A percentile compares a stretch with the other conserved stretches of the same genome.
phyloP scores from a whole-genome alignment of 2,113 vertebrate genomes.

The Pontoporia blainvillei region DNA sequence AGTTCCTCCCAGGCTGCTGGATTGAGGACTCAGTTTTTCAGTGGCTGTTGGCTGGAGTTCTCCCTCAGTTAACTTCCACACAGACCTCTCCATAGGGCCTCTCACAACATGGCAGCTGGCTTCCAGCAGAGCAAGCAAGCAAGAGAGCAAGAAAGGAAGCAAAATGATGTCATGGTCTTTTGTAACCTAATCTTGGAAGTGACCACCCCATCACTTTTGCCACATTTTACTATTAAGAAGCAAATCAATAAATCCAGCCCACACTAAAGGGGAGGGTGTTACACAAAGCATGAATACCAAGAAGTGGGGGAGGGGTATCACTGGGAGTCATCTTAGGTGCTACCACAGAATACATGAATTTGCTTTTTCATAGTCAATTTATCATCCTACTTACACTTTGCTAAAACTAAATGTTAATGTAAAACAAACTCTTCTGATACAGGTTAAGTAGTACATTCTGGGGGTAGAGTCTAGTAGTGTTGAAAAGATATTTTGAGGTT shows the following conservation, averaged over 20 bases:
- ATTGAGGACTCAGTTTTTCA: not conserved
- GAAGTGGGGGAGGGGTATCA: not conserved
- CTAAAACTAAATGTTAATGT: not conserved
- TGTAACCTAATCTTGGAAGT: not conserved
- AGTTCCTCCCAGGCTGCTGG: not conserved
- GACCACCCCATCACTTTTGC: not conserved
- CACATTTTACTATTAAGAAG: not conserved
- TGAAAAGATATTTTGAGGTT: not conserved
- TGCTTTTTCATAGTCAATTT: not conserved
- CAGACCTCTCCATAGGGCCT: not conserved
- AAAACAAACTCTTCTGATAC: constrained; percentile 8
- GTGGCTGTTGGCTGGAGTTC: not conserved
- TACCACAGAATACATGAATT: not conserved
- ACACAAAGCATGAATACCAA: not conserved
- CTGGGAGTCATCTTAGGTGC: not conserved
- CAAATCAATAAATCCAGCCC: not conserved
- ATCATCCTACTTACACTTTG: not conserved
- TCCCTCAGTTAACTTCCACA: not conserved
- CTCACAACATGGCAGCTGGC: not conserved
- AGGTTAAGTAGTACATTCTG: not conserved
- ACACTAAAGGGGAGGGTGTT: not conserved
- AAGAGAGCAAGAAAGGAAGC: not conserved
- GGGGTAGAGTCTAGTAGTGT: not conserved
- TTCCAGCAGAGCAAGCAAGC: not conserved
- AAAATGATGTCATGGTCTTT: not conserved